Conservation (phyloP, 2,113 vertebrate species). For the Hydrochoerus hydrochaeris region DNA sequence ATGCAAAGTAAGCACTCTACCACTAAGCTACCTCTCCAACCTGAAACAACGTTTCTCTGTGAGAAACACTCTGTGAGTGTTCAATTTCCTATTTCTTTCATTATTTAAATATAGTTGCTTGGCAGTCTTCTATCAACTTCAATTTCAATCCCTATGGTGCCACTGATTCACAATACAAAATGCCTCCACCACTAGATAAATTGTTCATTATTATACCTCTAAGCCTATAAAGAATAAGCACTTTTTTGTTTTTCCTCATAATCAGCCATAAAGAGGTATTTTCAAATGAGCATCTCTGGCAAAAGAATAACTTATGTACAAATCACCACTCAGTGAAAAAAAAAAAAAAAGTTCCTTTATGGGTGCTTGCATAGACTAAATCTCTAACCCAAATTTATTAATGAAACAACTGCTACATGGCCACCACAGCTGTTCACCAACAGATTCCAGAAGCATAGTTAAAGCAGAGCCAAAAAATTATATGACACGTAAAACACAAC, state of each 20-base stretch:
- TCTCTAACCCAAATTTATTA: slow-evolving; percentile 62
- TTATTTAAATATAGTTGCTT: slow-evolving; percentile 69
- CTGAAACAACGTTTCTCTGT: slow-evolving; percentile 55
- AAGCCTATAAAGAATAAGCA: neutral
- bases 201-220: neutral
- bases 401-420: slow-evolving; percentile 36
- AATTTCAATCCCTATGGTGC: slow-evolving; percentile 69
- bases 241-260: slow-evolving; percentile 9
- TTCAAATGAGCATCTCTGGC: slow-evolving; percentile 33
- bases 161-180: slow-evolving; percentile 47
- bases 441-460: slow-evolving; percentile 42
- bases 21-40: neutral
- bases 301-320: slow-evolving; percentile 45
- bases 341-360: slow-evolving; percentile 56
- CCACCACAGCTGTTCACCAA: slow-evolving; percentile 34
- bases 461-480: slow-evolving; percentile 27
- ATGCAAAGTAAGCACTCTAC: neutral
- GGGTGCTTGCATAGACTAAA: slow-evolving; percentile 45
- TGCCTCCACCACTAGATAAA: neutral
- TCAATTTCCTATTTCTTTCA: slow-evolving; percentile 50
- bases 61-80: slow-evolving; percentile 61
- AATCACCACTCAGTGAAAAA: neutral
- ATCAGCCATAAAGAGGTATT: slow-evolving; percentile 26
- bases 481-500: slow-evolving; percentile 11
- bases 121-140: slow-evolving; percentile 70